Conservation (phyloP, 2,888 invertebrate genomes). For the Agriotes lineatus region DNA sequence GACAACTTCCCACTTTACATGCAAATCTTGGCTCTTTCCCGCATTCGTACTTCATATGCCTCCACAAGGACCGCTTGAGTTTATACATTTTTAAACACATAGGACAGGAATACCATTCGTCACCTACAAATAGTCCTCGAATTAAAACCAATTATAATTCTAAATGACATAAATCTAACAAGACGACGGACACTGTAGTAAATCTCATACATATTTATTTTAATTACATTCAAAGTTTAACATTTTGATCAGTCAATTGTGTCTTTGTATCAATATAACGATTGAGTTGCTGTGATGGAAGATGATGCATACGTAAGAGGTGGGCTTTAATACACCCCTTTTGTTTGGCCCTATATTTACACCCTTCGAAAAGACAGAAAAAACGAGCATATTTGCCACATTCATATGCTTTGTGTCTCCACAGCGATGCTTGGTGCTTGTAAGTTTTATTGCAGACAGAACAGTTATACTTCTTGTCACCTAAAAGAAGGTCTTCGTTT, state of each 20-base stretch:
- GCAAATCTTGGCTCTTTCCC: background rate
- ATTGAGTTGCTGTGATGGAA: no score
- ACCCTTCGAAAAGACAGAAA: constrained; percentile 8
- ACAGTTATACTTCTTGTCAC: background rate
- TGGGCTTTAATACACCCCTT: constrained; percentile 7
- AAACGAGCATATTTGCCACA: constrained; percentile 37
- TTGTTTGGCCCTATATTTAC: constrained; percentile 13
- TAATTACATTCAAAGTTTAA: no score
- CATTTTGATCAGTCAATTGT: no score
- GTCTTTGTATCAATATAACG: no score
- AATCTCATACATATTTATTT: no score
- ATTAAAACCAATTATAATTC: background rate
- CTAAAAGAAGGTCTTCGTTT: no score
- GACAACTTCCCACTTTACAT: constrained; percentile 10
- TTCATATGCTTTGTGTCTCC: constrained; percentile 30
- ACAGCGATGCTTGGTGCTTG: background rate
- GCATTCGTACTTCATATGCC: constrained; percentile 28
- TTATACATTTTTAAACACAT: background rate
- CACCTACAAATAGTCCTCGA: background rate
- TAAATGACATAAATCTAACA: no score
- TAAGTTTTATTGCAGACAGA: constrained; percentile 17
- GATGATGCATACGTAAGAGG: background rate
- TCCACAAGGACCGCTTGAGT: background rate
- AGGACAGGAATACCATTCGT: background rate
- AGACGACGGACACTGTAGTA: no score